Evolutionary conservation across 2,113 vertebrate species (phyloP).

Genomic region (Pogonocichla stellata): DNA sequence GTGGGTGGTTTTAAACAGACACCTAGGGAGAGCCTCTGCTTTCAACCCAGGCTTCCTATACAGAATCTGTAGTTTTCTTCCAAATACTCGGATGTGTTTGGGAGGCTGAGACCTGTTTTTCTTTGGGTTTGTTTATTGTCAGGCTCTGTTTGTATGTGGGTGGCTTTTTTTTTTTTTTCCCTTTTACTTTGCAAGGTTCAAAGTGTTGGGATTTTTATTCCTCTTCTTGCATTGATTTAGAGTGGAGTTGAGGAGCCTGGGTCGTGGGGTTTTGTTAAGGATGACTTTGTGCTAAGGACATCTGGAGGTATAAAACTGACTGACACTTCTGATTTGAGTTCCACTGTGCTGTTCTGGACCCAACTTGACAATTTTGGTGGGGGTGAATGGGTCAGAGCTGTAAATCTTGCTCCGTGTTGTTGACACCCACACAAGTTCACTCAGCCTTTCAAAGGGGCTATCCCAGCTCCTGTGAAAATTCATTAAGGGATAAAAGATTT

Average conservation of each 20-base stretch:
- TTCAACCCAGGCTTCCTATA: neutral
- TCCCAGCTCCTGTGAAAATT: conserved; percentile 55
- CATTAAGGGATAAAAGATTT: conserved; percentile 59
- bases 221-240: conserved; percentile 32
- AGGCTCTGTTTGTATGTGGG: neutral
- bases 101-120: neutral
- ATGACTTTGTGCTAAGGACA: conserved; percentile 62
- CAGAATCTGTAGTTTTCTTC: neutral
- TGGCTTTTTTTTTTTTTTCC: neutral
- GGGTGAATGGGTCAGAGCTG: conserved; percentile 60
- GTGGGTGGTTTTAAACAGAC: conserved; percentile 42
- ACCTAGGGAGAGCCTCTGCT: conserved; percentile 19
- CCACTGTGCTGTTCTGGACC: conserved; percentile 43
- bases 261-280: conserved; percentile 27
- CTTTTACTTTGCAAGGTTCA: neutral
- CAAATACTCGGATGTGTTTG: neutral
- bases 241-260: conserved; percentile 17
- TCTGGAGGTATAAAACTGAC: conserved; percentile 63
- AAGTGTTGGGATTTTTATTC: neutral
- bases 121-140: conserved; percentile 39
- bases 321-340: conserved; percentile 46
- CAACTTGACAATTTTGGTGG: conserved; percentile 51
- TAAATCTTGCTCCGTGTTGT: conserved; percentile 48
- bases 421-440: conserved; percentile 61
- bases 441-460: conserved; percentile 62